phyloP scores from a whole-genome alignment of 2,888 invertebrate genomes.

The Choristoneura rosaceana region DNA sequence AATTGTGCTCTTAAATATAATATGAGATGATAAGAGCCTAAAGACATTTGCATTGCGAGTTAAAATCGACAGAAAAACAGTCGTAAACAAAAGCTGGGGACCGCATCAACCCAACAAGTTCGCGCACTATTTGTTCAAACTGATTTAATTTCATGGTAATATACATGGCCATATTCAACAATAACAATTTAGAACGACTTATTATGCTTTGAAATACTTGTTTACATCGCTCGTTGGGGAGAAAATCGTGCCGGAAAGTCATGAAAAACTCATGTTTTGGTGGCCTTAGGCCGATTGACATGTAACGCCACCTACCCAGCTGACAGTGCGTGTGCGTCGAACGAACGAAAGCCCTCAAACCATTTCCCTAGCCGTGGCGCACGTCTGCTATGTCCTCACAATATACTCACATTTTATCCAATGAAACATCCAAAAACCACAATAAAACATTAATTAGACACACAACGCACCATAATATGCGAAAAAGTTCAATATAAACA shows the following conservation, averaged over 20 bases:
- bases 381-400: slow-evolving; percentile 83
- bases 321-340: slow-evolving; percentile 84
- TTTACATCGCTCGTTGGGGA: slow-evolving; percentile 63
- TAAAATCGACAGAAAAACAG: slow-evolving; percentile 50
- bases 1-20: slow-evolving; percentile 1
- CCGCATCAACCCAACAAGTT: slow-evolving; percentile 66
- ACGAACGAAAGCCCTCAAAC: slow-evolving; percentile 85
- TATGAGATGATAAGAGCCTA: slow-evolving; percentile 1
- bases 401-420: slow-evolving; percentile 83
- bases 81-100: slow-evolving; percentile 76
- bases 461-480: slow-evolving; percentile 84
- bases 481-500: slow-evolving; percentile 85
- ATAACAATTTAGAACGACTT: slow-evolving; percentile 48
- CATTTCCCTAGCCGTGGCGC: slow-evolving; percentile 86
- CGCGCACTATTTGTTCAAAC: slow-evolving; percentile 69
- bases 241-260: slow-evolving; percentile 83
- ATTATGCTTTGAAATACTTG: slow-evolving; percentile 57
- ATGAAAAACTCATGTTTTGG: slow-evolving; percentile 84
- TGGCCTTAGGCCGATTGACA: slow-evolving; percentile 71
- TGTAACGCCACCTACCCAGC: slow-evolving; percentile 85
- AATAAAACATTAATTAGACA: slow-evolving; percentile 80
- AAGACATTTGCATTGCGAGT: slow-evolving; percentile 25
- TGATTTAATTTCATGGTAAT: slow-evolving; percentile 49
- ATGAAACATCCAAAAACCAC: slow-evolving; percentile 81
- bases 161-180: slow-evolving; percentile 22